Evolutionary conservation across 2,113 vertebrate genomes (phyloP).

Genomic region (Felis catus): F.catus_Fca126_mat1.0 CM031417.1:146337501-146338000

Average conservation of each 20-base stretch:
- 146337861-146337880: conserved; percentile 93
- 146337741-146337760: conserved; percentile 31
- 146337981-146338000: conserved; percentile 91
- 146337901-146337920: conserved; percentile 89
- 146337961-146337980: conserved; percentile 89
- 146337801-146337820: neutral
- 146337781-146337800: accelerated
- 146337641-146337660: no score
- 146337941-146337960: conserved; percentile 91
- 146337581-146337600: neutral
- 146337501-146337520: accelerated
- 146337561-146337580: accelerated
- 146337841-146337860: conserved; percentile 23
- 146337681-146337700: accelerated
- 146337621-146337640: neutral
- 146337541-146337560: neutral
- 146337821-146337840: no score
- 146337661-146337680: neutral
- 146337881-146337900: conserved; percentile 90
- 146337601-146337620: neutral
- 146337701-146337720: accelerated
- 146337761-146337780: neutral
- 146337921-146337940: conserved; percentile 87
- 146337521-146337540: neutral
- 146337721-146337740: no score